phyloP scores from a whole-genome alignment of 2,888 invertebrate species.

The Alviniconcha strummeri region DNA sequence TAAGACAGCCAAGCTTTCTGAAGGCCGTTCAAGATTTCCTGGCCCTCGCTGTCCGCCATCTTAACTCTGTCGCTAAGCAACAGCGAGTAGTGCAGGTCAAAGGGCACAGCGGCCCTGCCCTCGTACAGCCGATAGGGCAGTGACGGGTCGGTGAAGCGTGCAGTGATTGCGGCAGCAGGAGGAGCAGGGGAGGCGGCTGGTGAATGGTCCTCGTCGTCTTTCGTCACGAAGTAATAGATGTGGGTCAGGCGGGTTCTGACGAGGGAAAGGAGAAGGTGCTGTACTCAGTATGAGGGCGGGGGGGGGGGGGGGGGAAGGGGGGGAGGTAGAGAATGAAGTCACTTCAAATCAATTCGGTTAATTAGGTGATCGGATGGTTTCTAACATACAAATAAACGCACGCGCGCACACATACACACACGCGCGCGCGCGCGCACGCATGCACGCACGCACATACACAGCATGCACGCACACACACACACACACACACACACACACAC shows the following conservation, averaged over 20 bases:
- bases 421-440: background rate
- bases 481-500: too few relatives aligned
- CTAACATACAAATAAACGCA: background rate
- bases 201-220: conserved; percentile 27
- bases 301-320: too few relatives aligned
- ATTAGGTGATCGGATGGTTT: too few relatives aligned
- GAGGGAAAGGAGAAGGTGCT: too few relatives aligned
- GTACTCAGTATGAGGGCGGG: too few relatives aligned
- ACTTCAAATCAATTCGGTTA: too few relatives aligned
- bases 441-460: background rate
- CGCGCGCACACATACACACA: background rate
- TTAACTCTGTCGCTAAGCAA: background rate
- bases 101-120: background rate
- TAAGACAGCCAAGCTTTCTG: conserved; percentile 21
- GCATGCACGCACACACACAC: background rate
- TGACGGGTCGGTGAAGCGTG: background rate
- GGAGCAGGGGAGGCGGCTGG: conserved; percentile 13
- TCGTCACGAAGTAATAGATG: conserved; percentile 28
- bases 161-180: background rate
- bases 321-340: too few relatives aligned
- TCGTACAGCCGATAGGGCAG: conserved; percentile 17
- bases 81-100: conserved; percentile 24
- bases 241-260: conserved; percentile 32
- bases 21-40: conserved; percentile 1
- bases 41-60: conserved; percentile 21